These are phyloP conservation scores for Chelonia mydas DNA, from an alignment of 2,797 vertebrate species.

Conservation along the genomic window DNA sequence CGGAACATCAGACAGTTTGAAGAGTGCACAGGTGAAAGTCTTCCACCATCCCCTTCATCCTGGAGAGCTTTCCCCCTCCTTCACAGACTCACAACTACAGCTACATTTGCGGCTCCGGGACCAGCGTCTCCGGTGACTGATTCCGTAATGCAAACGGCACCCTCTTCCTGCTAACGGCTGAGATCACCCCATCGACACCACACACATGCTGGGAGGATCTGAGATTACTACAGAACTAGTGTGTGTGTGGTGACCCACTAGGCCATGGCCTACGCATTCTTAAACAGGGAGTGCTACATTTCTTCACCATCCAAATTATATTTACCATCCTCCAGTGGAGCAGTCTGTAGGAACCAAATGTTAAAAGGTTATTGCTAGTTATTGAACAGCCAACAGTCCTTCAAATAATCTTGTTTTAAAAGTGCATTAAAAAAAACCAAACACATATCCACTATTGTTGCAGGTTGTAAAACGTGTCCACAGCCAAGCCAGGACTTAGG, in stretches of 20 bases:
- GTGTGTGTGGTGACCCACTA: neutral
- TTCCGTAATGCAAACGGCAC: neutral
- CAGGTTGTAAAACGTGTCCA: rapidly evolving
- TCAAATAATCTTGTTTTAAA: neutral
- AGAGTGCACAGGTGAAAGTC: neutral
- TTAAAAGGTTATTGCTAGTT: neutral
- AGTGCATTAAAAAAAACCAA: neutral
- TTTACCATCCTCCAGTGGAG: neutral
- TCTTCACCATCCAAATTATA: neutral
- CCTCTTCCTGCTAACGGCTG: neutral
- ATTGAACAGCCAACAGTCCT: neutral
- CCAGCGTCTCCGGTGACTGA: neutral
- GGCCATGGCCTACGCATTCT: neutral
- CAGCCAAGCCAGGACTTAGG: neutral
- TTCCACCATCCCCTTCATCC: neutral
- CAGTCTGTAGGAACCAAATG: neutral
- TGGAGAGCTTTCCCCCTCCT: neutral
- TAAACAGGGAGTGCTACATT: neutral
- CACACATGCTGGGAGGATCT: neutral
- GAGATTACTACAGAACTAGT: neutral
- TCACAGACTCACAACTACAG: neutral
- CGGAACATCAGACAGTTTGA: neutral
- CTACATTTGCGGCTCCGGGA: neutral
- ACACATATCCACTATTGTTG: rapidly evolving
- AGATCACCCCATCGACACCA: neutral